Conservation (phyloP, 2,888 invertebrate genomes). For the Ornithoptera alexandrae region DNA sequence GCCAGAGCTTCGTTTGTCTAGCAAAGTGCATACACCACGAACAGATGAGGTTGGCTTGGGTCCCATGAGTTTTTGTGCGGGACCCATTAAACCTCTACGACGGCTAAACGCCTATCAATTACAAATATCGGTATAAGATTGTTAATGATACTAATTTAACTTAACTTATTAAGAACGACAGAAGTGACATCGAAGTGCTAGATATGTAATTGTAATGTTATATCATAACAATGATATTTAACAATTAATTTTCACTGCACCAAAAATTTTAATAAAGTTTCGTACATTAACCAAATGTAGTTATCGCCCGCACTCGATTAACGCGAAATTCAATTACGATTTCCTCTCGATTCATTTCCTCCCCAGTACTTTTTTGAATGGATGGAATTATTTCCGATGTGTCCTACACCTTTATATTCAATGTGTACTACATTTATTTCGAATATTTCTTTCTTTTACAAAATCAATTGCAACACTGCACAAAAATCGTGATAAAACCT, state of each 20-base stretch:
- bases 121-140: too few relatives aligned
- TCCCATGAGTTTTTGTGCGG: too few relatives aligned
- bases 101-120: too few relatives aligned
- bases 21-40: too few relatives aligned
- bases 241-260: conserved; percentile 13
- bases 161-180: too few relatives aligned
- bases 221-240: neutral
- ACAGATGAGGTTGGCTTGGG: too few relatives aligned
- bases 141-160: too few relatives aligned
- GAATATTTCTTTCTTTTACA: neutral
- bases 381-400: conserved; percentile 15
- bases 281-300: conserved; percentile 22
- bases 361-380: conserved; percentile 11
- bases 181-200: too few relatives aligned
- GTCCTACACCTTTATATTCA: conserved; percentile 6
- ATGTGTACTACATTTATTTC: conserved; percentile 24
- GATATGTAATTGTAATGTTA: too few relatives aligned
- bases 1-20: too few relatives aligned
- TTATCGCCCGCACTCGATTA: conserved; percentile 29
- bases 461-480: neutral
- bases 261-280: conserved; percentile 17
- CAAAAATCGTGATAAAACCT: neutral
- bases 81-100: too few relatives aligned
- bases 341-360: conserved; percentile 28
- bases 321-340: conserved; percentile 33